Percentiles rank a stretch among this genome's conserved stretches.
These are phyloP conservation scores for Oceanodroma tethys DNA, from an alignment of 2,113 vertebrate genomes.

Conservation along the genomic window DNA sequence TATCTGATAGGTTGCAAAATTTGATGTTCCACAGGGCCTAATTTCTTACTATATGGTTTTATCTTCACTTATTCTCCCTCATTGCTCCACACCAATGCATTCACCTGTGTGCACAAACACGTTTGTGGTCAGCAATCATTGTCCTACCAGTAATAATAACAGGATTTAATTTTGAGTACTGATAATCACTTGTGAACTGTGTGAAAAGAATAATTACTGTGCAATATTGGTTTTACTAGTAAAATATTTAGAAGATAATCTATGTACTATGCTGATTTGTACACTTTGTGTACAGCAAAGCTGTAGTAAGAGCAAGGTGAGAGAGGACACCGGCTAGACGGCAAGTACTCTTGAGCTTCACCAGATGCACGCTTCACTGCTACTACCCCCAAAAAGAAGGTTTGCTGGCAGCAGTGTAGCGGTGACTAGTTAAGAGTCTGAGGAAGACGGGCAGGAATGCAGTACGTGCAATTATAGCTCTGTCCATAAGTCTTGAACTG, in stretches of 20 bases:
- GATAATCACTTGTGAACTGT: not conserved
- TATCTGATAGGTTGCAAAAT: conserved; percentile 19
- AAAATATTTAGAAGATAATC: not conserved
- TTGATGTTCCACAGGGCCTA: not conserved
- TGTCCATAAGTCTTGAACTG: not conserved
- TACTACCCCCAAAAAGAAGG: not conserved
- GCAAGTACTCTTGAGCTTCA: not conserved
- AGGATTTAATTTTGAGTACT: not conserved
- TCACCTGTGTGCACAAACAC: not conserved
- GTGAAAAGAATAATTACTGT: not conserved
- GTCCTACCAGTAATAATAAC: not conserved
- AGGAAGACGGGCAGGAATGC: not conserved
- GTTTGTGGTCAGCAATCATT: not conserved
- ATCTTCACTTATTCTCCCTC: not conserved
- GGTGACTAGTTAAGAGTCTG: not conserved
- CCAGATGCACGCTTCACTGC: not conserved
- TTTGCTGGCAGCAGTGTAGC: not conserved
- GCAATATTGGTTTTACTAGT: not conserved
- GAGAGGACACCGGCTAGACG: not conserved
- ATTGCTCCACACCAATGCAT: not conserved
- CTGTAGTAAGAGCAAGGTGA: not conserved
- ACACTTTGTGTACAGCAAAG: not conserved
- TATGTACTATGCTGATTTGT: not conserved
- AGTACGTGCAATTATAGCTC: not conserved
- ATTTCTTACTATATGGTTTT: not conserved